Conservation (phyloP, 2,797 vertebrate species). For the Enteromius treurensis region DNA sequence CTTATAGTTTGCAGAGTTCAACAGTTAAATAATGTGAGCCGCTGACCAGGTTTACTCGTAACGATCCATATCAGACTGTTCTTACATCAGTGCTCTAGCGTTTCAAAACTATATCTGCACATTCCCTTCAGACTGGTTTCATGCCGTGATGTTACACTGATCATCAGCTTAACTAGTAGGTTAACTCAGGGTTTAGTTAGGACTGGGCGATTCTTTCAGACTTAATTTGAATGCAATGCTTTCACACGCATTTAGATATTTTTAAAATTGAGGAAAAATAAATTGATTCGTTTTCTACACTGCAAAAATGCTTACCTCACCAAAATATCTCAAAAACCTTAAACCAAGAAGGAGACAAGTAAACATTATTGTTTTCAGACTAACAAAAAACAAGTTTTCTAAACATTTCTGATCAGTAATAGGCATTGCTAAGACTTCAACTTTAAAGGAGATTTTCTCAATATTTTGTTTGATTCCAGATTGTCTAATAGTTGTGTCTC, state of each 20-base stretch:
- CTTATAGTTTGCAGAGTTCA: constrained; percentile 65
- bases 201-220: background rate
- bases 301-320: no score
- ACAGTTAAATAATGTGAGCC: constrained; percentile 52
- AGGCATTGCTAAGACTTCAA: no score
- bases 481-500: no score
- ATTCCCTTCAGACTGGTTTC: background rate
- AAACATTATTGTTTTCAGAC: no score
- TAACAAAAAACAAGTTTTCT: no score
- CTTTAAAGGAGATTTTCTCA: no score
- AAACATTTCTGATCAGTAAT: no score
- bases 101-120: background rate
- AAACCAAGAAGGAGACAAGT: no score
- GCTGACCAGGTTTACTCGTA: background rate
- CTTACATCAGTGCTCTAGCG: background rate
- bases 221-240: background rate
- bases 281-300: no score
- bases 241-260: background rate
- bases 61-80: background rate
- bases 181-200: background rate
- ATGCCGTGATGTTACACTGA: background rate
- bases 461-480: no score
- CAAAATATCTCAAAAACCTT: no score
- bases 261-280: background rate
- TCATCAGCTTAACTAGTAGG: background rate